These are phyloP conservation scores for Drosophila prosaltans DNA, from an alignment of 1,140 invertebrate genomes.

Conservation along the genomic window DNA sequence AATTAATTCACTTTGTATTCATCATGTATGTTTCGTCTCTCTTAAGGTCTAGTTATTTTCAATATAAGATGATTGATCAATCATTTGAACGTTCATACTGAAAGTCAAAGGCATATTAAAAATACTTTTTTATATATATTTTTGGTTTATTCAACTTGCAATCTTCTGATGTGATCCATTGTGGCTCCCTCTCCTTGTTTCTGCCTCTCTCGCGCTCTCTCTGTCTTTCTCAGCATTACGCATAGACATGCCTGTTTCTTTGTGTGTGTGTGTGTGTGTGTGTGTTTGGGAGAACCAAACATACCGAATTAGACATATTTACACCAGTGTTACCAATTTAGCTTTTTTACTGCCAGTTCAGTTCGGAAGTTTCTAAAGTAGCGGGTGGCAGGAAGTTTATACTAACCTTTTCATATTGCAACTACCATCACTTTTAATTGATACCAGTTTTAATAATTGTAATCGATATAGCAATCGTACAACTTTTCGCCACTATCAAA, in stretches of 20 bases:
- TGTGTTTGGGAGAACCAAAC: conserved; percentile 23
- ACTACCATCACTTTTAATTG: too few relatives aligned
- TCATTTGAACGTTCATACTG: too few relatives aligned
- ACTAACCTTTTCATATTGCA: too few relatives aligned
- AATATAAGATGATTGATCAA: too few relatives aligned
- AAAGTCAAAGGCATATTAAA: conserved; percentile 8
- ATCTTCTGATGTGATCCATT: conserved; percentile 20
- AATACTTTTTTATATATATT: not conserved
- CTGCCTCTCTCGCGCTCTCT: not conserved
- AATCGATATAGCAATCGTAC: too few relatives aligned
- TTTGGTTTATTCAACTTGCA: conserved; percentile 54
- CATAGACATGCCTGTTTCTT: conserved; percentile 18
- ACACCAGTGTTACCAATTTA: not conserved
- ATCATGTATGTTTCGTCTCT: too few relatives aligned
- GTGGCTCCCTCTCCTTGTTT: not conserved
- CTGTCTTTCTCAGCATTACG: conserved; percentile 19
- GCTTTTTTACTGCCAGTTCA: too few relatives aligned
- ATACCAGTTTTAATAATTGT: too few relatives aligned
- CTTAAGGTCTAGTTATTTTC: too few relatives aligned
- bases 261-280: conserved; percentile 10
- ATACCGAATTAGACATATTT: conserved; percentile 35
- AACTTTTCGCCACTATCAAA: too few relatives aligned
- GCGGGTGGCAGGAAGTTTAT: not conserved
- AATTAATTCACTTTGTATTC: too few relatives aligned
- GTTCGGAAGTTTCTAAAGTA: too few relatives aligned